Conservation (phyloP, 2,113 vertebrate species). For the Oophaga pumilio region DNA sequence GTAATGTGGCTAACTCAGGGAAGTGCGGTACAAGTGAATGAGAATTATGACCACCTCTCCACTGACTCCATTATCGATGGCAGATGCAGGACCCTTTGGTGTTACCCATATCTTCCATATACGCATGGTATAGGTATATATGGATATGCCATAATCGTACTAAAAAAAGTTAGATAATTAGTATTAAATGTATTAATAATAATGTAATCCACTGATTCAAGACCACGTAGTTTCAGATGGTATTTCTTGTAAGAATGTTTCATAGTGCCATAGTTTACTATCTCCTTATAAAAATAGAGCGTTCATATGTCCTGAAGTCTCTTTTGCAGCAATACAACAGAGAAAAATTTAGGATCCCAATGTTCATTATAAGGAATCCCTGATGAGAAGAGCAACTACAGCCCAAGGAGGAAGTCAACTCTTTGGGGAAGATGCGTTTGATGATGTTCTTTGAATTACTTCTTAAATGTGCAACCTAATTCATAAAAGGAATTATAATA, state of each 20-base stretch:
- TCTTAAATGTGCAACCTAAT: slow-evolving; percentile 2
- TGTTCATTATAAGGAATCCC: not conserved
- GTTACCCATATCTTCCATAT: too few species aligned
- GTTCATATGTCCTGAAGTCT: not conserved
- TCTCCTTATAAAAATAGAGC: slow-evolving; percentile 6
- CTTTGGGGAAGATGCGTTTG: not conserved
- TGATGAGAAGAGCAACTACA: not conserved
- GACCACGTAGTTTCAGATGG: not conserved
- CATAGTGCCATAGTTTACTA: not conserved
- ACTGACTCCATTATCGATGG: too few species aligned
- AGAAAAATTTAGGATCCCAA: not conserved
- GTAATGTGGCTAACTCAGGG: too few species aligned
- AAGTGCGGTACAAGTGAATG: too few species aligned
- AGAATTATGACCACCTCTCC: too few species aligned
- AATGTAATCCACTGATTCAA: not conserved
- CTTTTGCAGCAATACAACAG: not conserved
- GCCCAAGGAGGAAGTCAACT: not conserved
- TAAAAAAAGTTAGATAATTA: too few species aligned
- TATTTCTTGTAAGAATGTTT: not conserved
- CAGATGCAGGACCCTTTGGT: too few species aligned
- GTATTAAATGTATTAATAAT: not conserved
- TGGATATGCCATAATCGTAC: too few species aligned
- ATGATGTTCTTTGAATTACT: slow-evolving; percentile 9
- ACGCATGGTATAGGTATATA: too few species aligned
- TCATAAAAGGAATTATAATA: not conserved